A percentile compares a stretch with the other conserved stretches of the same genome.
phyloP scores from a whole-genome alignment of 2,888 invertebrate species.

The Macaria notata region DNA sequence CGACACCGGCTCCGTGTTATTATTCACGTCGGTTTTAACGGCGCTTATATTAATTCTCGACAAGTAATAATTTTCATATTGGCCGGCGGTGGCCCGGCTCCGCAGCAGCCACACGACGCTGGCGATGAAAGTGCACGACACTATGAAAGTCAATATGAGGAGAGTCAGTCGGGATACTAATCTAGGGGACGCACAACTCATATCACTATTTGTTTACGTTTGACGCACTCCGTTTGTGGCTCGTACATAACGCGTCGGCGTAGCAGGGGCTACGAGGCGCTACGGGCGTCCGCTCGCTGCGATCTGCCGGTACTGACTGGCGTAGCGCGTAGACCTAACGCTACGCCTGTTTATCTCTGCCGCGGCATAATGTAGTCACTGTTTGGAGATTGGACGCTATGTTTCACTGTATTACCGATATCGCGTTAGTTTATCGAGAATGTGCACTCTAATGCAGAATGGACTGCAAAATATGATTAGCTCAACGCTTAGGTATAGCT shows the following conservation, averaged over 20 bases:
- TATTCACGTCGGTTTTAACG: constrained; percentile 56
- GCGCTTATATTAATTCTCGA: constrained; percentile 80
- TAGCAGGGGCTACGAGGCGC: constrained; percentile 60
- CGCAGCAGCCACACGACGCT: constrained; percentile 76
- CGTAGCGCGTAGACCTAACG: constrained; percentile 46
- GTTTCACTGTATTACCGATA: constrained; percentile 3
- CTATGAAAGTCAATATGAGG: constrained; percentile 69
- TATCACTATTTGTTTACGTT: constrained; percentile 80
- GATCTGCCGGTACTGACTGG: constrained; percentile 65
- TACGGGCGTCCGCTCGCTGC: constrained; percentile 66
- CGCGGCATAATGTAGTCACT: constrained; percentile 8
- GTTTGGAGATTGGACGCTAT: constrained; percentile 5
- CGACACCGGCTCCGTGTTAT: constrained; percentile 61
- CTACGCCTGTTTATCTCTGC: constrained; percentile 64
- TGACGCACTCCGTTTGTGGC: constrained; percentile 54
- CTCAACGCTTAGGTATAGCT: no score
- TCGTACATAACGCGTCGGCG: constrained; percentile 72
- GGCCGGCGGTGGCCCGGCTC: constrained; percentile 61
- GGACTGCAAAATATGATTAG: no score
- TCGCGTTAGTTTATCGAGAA: not conserved
- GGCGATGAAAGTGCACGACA: constrained; percentile 72
- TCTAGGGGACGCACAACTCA: constrained; percentile 77
- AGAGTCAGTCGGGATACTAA: constrained; percentile 73
- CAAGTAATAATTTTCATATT: constrained; percentile 81
- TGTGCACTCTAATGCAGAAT: not conserved